These are phyloP conservation scores for Rhodinocichla rosea DNA, from an alignment of 2,113 vertebrate genomes.

Conservation along the genomic window DNA sequence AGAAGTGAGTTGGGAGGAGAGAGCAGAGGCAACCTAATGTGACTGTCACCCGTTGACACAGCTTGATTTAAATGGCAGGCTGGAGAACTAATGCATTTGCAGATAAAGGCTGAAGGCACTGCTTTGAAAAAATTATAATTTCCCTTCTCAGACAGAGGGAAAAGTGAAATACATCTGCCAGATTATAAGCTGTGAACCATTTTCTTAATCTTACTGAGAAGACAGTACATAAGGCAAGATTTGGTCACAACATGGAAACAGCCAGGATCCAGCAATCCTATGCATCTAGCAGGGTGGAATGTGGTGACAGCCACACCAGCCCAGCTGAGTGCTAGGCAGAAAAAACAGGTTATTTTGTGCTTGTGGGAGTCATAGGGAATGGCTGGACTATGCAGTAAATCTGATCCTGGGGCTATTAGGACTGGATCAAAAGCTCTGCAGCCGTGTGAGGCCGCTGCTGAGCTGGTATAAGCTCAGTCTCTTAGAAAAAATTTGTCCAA, in stretches of 20 bases:
- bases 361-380: accelerated
- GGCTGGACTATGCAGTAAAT: neutral
- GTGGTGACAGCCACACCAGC: neutral
- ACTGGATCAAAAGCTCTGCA: neutral
- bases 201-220: constrained; percentile 4
- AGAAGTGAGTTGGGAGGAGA: neutral
- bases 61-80: constrained; percentile 13
- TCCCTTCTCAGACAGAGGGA: constrained; percentile 15
- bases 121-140: constrained; percentile 49
- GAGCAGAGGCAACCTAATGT: neutral
- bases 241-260: neutral
- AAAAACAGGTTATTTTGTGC: neutral
- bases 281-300: neutral
- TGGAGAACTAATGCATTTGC: constrained; percentile 15
- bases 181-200: neutral
- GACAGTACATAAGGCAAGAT: neutral
- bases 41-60: neutral
- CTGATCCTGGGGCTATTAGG: neutral
- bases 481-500: neutral
- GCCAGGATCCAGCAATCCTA: neutral
- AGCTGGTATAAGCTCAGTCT: neutral
- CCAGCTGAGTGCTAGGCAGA: neutral
- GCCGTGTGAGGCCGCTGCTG: neutral
- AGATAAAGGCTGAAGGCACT: constrained; percentile 35
- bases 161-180: constrained; percentile 17